Evolutionary conservation across 2,113 vertebrate species (phyloP), one percentile per base, ranked within the genome.

Genomic region (Callipepla californica): DNA sequence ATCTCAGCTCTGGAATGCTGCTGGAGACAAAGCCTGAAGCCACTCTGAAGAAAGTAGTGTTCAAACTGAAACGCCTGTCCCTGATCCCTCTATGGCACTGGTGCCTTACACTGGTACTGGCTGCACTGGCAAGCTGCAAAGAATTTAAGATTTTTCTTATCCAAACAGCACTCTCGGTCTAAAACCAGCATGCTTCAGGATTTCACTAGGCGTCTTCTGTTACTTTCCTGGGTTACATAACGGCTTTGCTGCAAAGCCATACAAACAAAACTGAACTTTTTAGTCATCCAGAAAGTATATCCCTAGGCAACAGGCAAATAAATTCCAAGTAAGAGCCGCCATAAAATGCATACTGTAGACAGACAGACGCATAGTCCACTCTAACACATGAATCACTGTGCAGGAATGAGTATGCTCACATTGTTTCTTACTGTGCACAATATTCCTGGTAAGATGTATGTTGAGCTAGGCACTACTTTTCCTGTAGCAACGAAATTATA

Each of bases 231-330:
- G 34, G 77, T 89, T 88, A 83, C 85, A 70, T 6, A 80, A 81
- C 58, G 53, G 57, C 77, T 73, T 73, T 53, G 45, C 2, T 58
- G 74, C 80, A 93, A 72, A 87, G n/a, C 28, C 11, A 0, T 67
- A 88, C 86, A 95, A 95, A 90, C 83, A 95, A 72, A 96, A 86
- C 62, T 90, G 86, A 95, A 95, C 95, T 93, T 73, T 85, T 80
- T 61, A 92, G 80, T 81, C 70, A 94, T 89, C 69, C 66, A 90
- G 83, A 96, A 90, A 93, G 80, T 90, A 95, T 89, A 96, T 92
- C 80, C 74, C 91, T 66, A 92, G 70, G 90, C 94, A 96, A 95
- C 74, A 69, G 45, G 66, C 74, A 95, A 92, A 95, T 94, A 96
- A 89, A 94, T 93, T 92, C 80, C 89, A 75, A 92, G 92, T 73